These are phyloP conservation scores for Papilio gigon DNA, from an alignment of 2,888 invertebrate species.

Conservation along the genomic window DNA sequence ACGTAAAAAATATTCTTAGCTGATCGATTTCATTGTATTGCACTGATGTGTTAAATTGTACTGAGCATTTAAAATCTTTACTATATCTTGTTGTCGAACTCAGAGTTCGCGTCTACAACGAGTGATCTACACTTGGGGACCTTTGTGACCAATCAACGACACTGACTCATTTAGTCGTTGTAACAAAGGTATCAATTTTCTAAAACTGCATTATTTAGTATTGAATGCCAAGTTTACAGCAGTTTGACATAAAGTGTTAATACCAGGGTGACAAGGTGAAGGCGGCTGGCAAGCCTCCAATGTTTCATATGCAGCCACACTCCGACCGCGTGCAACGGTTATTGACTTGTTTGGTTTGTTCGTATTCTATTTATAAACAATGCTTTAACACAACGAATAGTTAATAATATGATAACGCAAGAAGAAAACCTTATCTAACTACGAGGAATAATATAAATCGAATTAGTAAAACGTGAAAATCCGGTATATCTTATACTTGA, in stretches of 20 bases:
- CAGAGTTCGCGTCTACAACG: too few species aligned
- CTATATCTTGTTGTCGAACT: too few species aligned
- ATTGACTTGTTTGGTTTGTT: slow-evolving; percentile 30
- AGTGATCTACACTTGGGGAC: too few species aligned
- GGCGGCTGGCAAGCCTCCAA: slow-evolving; percentile 42
- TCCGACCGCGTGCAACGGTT: slow-evolving; percentile 27
- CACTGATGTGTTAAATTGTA: too few species aligned
- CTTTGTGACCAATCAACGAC: too few species aligned
- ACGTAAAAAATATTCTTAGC: too few species aligned
- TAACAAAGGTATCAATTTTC: slow-evolving; percentile 1
- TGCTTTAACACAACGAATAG: neutral
- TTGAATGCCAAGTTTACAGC: slow-evolving; percentile 22
- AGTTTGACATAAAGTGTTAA: slow-evolving; percentile 10
- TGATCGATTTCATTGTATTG: too few species aligned
- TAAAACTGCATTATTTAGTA: slow-evolving; percentile 4
- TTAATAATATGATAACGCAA: neutral
- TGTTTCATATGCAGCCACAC: slow-evolving; percentile 24
- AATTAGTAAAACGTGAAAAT: too few species aligned
- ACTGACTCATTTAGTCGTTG: neutral
- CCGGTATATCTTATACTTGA: too few species aligned
- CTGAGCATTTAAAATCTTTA: too few species aligned
- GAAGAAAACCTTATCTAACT: neutral
- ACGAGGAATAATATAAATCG: neutral
- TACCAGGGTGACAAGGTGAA: slow-evolving; percentile 42
- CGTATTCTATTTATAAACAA: slow-evolving; percentile 21